phyloP scores from a whole-genome alignment of 2,797 vertebrate species.

The Argentina silus region DNA sequence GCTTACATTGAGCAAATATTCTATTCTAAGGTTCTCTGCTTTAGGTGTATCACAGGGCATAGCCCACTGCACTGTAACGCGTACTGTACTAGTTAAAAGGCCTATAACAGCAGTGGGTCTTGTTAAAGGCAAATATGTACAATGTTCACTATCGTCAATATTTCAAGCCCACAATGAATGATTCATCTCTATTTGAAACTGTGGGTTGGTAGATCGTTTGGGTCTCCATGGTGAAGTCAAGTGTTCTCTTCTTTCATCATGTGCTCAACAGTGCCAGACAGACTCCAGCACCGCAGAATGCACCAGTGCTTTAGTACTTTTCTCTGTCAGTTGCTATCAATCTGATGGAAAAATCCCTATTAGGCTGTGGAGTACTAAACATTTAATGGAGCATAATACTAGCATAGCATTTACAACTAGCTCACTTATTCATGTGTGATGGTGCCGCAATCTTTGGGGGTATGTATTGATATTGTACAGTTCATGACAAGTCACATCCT shows the following conservation, averaged over 20 bases:
- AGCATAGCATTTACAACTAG: not conserved
- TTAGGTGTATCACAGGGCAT: not conserved
- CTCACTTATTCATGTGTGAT: not conserved
- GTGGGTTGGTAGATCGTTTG: not conserved
- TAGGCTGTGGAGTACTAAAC: not conserved
- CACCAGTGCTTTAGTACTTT: not conserved
- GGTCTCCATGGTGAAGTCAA: not conserved
- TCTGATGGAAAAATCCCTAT: not conserved
- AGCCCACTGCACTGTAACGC: not conserved
- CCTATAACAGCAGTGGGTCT: not conserved
- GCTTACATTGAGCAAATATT: not conserved
- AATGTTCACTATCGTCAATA: not conserved
- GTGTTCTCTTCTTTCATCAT: not conserved
- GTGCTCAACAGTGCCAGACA: slow-evolving; percentile 1
- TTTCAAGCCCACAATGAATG: too few relatives aligned
- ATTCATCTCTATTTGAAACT: not conserved
- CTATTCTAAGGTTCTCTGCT: not conserved
- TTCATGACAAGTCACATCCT: not conserved
- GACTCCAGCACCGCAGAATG: not conserved
- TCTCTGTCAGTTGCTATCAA: slow-evolving; percentile 2
- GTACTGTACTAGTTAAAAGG: not conserved
- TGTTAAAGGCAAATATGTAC: not conserved
- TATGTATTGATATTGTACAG: not conserved
- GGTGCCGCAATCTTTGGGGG: not conserved
- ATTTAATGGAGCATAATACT: not conserved